Evolutionary conservation across 2,888 invertebrate genomes (phyloP).

Genomic region (Pegoplata infirma): DNA sequence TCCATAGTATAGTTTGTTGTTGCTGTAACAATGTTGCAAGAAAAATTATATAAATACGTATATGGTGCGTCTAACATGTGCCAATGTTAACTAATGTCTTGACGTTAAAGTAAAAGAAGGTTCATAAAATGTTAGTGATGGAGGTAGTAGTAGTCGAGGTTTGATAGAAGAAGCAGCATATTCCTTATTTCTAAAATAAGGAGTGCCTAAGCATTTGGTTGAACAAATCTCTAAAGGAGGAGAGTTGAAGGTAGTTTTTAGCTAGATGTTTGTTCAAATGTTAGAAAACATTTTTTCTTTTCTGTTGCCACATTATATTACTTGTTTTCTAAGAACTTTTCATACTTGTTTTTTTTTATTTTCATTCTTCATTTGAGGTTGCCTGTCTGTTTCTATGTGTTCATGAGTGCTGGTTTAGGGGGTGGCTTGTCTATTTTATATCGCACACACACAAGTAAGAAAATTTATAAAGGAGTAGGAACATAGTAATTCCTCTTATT

Average conservation of each 20-base stretch:
- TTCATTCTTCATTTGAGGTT: neutral
- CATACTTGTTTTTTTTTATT: neutral
- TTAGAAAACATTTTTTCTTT: too few relatives aligned
- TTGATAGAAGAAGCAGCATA: too few relatives aligned
- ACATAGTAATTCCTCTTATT: neutral
- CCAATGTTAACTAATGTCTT: constrained; percentile 57
- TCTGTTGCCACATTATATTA: constrained; percentile 17
- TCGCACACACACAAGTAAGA: neutral
- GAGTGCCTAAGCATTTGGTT: constrained; percentile 43
- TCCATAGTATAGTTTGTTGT: neutral
- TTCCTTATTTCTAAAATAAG: constrained; percentile 31
- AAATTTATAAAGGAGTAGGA: neutral
- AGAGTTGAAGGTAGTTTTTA: neutral
- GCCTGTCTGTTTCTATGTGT: neutral
- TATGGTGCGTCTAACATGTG: constrained; percentile 45
- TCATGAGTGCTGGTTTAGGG: too few relatives aligned
- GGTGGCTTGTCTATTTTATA: neutral
- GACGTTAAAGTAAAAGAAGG: constrained; percentile 29
- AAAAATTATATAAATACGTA: neutral
- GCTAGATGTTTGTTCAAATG: neutral
- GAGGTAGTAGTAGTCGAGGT: constrained; percentile 3
- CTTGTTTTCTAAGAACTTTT: too few relatives aligned
- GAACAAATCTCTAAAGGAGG: neutral
- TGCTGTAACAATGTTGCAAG: neutral
- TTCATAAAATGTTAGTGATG: constrained; percentile 4